Conservation (phyloP, 1,140 invertebrate genomes). For the Trachymyrmex cornetzi region DNA sequence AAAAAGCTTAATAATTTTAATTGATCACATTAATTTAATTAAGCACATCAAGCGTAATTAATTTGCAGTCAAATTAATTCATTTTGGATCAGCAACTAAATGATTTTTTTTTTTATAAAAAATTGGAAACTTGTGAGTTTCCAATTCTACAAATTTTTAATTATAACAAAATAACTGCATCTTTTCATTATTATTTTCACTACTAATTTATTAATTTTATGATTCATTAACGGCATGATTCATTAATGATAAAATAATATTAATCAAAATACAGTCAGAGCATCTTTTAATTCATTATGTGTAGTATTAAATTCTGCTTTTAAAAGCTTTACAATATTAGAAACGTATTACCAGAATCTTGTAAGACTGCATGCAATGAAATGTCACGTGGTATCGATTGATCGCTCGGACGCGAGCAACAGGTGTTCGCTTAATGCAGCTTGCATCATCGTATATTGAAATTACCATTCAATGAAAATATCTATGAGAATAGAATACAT, state of each 20-base stretch:
- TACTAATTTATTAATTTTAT: background rate
- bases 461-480: conserved; percentile 11
- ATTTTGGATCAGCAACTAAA: background rate
- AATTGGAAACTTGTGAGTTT: background rate
- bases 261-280: background rate
- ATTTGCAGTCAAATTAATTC: background rate
- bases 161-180: background rate
- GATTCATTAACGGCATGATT: background rate
- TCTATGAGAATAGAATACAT: background rate
- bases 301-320: background rate
- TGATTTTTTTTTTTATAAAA: conserved; percentile 6
- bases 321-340: background rate
- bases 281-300: background rate
- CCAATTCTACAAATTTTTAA: background rate
- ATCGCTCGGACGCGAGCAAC: conserved; percentile 30
- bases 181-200: background rate
- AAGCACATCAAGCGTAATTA: background rate
- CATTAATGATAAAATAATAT: background rate
- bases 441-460: conserved; percentile 24
- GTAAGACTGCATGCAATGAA: background rate
- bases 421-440: conserved; percentile 50
- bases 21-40: no score
- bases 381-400: conserved; percentile 40
- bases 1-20: background rate
- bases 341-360: background rate